Percentiles rank a stretch among this genome's conserved stretches.
Evolutionary conservation across 2,888 invertebrate species (phyloP).

Genomic region (Escarpia spicata): DNA sequence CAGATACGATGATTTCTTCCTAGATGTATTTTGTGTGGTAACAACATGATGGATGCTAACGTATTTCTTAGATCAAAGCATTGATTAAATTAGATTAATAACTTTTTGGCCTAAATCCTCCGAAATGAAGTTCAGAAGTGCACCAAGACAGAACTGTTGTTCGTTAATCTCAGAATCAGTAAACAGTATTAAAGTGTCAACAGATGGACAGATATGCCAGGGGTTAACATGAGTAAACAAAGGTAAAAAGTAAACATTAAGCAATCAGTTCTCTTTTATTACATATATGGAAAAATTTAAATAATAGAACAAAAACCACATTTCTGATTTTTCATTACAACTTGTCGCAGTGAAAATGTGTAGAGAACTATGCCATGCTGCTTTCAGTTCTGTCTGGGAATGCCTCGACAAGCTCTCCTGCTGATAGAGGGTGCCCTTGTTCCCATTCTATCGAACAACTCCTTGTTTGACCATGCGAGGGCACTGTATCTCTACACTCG

Average conservation of each 20-base stretch:
- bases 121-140: no score
- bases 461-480: slow-evolving; percentile 82
- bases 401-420: slow-evolving; percentile 80
- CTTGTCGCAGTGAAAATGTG: not conserved
- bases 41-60: not conserved
- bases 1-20: not conserved
- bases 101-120: no score
- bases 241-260: not conserved
- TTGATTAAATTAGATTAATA: no score
- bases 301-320: not conserved
- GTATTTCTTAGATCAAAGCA: not conserved
- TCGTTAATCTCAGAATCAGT: no score
- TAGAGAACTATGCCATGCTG: not conserved
- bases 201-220: no score
- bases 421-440: slow-evolving; percentile 78
- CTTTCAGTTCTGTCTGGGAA: slow-evolving; percentile 76
- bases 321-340: not conserved
- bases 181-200: no score
- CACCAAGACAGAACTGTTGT: no score
- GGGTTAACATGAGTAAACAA: no score
- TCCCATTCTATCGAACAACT: slow-evolving; percentile 81
- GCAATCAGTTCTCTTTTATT: not conserved
- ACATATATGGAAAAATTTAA: not conserved
- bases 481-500: slow-evolving; percentile 81
- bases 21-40: not conserved